Conservation (phyloP, 2,113 vertebrate genomes). For the Ovis aries region DNA sequence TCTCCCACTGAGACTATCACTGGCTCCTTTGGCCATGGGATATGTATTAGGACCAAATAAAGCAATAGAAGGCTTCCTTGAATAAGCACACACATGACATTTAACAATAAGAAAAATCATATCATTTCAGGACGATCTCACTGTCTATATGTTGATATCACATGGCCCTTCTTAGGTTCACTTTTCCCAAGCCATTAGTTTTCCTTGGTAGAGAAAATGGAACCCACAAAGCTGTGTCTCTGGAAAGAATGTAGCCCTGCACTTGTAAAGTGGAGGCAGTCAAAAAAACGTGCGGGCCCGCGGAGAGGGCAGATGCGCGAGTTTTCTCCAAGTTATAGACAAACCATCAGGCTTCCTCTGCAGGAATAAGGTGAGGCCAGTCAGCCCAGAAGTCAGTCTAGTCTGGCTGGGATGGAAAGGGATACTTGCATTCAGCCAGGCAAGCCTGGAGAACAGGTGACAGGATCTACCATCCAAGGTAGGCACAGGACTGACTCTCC, state of each 20-base stretch:
- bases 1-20: not conserved
- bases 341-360: not conserved
- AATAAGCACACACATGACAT: not conserved
- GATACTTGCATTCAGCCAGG: not conserved
- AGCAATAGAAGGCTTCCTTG: not conserved
- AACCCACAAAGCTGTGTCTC: not conserved
- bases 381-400: not conserved
- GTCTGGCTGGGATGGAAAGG: not conserved
- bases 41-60: not conserved
- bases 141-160: not conserved
- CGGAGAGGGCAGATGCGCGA: not conserved
- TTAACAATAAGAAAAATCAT: not conserved
- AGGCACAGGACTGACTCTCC: not conserved
- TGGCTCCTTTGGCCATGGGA: not conserved
- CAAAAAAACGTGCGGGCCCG: rapidly evolving
- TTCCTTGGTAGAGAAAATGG: not conserved
- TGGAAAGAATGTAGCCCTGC: not conserved
- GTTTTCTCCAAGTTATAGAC: not conserved
- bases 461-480: not conserved
- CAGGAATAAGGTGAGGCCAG: not conserved
- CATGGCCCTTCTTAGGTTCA: not conserved
- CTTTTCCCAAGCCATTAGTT: not conserved
- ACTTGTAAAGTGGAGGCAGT: not conserved
- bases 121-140: not conserved
- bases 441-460: not conserved